Base-by-base conservation (phyloP, 2,113 vertebrate genomes). In the Choloepus hoffmanni region DNA sequence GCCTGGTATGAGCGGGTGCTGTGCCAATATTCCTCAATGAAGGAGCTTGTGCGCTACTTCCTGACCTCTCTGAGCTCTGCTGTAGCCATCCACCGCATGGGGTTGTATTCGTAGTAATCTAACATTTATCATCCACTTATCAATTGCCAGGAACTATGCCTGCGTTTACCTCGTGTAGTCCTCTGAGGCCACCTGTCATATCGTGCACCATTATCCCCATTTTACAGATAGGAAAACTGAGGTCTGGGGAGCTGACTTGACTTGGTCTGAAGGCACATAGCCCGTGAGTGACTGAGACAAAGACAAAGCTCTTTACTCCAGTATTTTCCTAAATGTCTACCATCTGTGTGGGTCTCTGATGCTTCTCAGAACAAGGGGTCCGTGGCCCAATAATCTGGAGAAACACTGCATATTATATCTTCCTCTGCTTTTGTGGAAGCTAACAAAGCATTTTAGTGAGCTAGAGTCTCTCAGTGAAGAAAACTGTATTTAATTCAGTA, bases 201-300 rank as follows among this genome's bases (percentile, higher is more conserved):
- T 85, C 1, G 9, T 40, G 43, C 58, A 28, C 60, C 1, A 0
- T 50, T 68, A n/a, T 24, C 50, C 78, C 55, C 74, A 70, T 78
- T 74, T 79, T 63, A 85, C 62, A 67, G n/a, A 53, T 33, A 63
- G 40, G 19, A 50, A 93, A 92, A 90, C 84, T 63, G 68, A 95
- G 84, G 62, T 28, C 72, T n/a, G 4, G 15, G 45, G 30, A 58
- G 40, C 5, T 83, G 55, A 23, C 1, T 0, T n/a, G 58, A 58
- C 40, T 43, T 45, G 30, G 62, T 60, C 11, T 0, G 14, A 70
- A 93, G 72, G 26, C 58, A 33, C 60, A 36, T 33, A 63, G 50
- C 53, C n/a, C 68, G 30, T 3, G 6, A 60, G 14, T 21, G 40
- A 3, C 60, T 76, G 45, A 30, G 74, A 50, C 65, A 11, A 50